Evolutionary conservation across 1,140 invertebrate genomes (phyloP).

Genomic region (Brachionus paranguensis): DNA sequence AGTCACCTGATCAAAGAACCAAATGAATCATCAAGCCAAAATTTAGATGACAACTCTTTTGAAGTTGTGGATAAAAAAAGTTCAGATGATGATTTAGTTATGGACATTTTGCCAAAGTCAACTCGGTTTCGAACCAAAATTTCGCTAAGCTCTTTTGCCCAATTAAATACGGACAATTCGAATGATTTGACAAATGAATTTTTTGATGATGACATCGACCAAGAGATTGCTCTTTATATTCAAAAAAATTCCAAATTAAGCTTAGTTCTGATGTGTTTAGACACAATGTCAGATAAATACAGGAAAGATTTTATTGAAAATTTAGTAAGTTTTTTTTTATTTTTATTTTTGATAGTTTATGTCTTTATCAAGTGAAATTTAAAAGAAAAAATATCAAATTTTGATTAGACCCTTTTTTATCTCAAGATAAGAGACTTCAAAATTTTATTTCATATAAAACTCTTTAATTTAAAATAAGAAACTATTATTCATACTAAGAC

Average conservation of each 20-base stretch:
- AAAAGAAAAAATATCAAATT: background rate
- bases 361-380: background rate
- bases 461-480: background rate
- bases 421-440: background rate
- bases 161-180: background rate
- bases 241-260: slow-evolving; percentile 27
- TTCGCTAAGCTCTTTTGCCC: background rate
- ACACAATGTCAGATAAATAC: background rate
- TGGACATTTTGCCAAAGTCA: slow-evolving; percentile 13
- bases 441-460: background rate
- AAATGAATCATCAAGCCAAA: background rate
- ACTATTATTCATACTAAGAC: background rate
- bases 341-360: background rate
- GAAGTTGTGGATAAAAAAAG: background rate
- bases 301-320: background rate
- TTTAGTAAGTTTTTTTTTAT: slow-evolving; percentile 25
- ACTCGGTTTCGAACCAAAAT: background rate
- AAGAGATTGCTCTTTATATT: background rate
- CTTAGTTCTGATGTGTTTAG: background rate
- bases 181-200: background rate
- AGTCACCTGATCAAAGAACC: background rate
- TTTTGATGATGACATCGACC: background rate
- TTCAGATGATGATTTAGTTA: background rate
- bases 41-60: background rate
- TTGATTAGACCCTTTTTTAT: background rate